Evolutionary conservation across 64 coral and sea anemone species (phyloP).

Genomic region (Montipora sp.): DNA sequence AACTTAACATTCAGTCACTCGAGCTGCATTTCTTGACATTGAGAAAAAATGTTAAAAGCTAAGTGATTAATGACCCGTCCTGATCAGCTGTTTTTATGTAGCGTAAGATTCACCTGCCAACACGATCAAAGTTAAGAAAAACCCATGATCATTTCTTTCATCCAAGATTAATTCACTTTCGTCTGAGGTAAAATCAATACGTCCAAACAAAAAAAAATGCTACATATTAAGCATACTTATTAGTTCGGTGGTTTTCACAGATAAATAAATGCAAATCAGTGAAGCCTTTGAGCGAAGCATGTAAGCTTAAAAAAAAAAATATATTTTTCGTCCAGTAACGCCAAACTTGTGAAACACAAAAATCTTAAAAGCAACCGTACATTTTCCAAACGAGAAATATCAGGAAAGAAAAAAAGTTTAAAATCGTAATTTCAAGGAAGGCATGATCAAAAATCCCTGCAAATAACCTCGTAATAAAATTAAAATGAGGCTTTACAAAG

Average conservation of each 20-base stretch:
- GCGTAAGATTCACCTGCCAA: not conserved
- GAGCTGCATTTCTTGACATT: not conserved
- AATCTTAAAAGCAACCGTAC: not conserved
- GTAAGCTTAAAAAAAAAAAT: no score
- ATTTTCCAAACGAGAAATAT: conserved; percentile 14
- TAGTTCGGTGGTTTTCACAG: not conserved
- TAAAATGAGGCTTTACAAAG: not conserved
- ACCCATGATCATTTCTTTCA: not conserved
- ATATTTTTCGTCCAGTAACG: not conserved
- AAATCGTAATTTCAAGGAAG: not conserved
- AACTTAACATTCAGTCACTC: not conserved
- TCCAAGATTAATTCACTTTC: conserved; percentile 34
- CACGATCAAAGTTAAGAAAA: not conserved
- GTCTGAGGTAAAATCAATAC: not conserved
- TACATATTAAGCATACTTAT: not conserved
- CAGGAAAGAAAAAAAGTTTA: not conserved
- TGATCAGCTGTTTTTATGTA: not conserved
- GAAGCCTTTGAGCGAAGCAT: not conserved
- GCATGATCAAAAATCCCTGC: not conserved
- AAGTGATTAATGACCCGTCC: not conserved
- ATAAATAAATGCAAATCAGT: conserved; percentile 29
- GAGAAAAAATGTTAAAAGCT: not conserved
- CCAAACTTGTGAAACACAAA: not conserved
- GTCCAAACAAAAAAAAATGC: not conserved
- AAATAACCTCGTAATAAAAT: not conserved